Evolutionary conservation across 2,888 invertebrate genomes (phyloP).

Genomic region (Hemicrepidius hirtus): DNA sequence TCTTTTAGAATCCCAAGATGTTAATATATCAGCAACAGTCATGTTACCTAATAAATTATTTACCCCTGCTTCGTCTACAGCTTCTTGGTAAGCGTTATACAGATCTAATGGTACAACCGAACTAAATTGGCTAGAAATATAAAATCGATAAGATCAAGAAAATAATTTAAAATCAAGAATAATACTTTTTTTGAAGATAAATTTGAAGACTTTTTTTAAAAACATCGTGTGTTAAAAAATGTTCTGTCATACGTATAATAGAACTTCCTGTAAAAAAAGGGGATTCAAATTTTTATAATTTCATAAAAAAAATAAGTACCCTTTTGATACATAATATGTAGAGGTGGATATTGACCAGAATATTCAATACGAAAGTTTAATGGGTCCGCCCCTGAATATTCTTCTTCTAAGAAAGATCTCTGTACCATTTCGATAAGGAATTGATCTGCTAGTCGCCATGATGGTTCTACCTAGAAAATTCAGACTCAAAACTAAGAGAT

Average conservation of each 20-base stretch:
- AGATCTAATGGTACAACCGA: constrained; percentile 62
- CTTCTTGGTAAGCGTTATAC: constrained; percentile 62
- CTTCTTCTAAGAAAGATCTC: constrained; percentile 58
- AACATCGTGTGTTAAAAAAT: constrained; percentile 32
- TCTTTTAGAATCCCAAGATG: constrained; percentile 42
- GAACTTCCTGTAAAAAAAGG: constrained; percentile 10
- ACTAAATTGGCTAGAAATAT: constrained; percentile 50
- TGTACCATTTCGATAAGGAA: constrained; percentile 70
- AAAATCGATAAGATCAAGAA: no score
- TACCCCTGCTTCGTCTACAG: constrained; percentile 55
- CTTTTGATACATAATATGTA: constrained; percentile 38
- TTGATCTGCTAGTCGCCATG: constrained; percentile 70
- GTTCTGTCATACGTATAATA: constrained; percentile 35
- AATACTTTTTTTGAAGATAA: constrained; percentile 31
- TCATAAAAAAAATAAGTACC: not conserved
- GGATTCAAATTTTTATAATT: not conserved
- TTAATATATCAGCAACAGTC: constrained; percentile 7
- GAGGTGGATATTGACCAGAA: constrained; percentile 32
- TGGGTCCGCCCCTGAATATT: not conserved
- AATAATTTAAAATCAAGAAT: no score
- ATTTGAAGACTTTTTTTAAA: constrained; percentile 33
- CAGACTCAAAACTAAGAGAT: no score
- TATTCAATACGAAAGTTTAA: no score
- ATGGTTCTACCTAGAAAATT: constrained; percentile 63
- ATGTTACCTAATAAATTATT: constrained; percentile 26